phyloP scores from a whole-genome alignment of 2,797 vertebrate species.

The Tinamus major region DNA sequence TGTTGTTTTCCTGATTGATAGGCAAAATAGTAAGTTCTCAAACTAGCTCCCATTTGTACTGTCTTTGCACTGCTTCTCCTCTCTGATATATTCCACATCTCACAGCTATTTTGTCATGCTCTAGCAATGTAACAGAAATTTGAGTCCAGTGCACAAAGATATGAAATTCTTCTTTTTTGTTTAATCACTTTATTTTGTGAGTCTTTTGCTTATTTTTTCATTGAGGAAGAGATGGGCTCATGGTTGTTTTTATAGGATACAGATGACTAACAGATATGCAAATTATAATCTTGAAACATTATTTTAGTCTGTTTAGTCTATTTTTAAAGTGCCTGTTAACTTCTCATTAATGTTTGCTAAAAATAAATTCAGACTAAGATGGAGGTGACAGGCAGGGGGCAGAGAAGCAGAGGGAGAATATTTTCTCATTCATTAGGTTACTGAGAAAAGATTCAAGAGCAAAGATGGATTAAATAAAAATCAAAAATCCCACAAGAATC shows the following conservation, averaged over 20 bases:
- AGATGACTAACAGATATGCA: not conserved
- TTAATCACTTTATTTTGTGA: not conserved
- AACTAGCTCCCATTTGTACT: not conserved
- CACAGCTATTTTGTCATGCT: not conserved
- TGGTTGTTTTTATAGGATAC: not conserved
- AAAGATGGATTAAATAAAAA: not conserved
- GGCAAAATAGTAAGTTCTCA: not conserved
- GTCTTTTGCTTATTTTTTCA: not conserved
- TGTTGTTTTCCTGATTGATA: not conserved
- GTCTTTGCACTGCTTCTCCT: not conserved
- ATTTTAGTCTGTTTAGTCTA: not conserved
- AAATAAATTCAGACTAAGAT: not conserved
- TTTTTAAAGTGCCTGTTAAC: not conserved
- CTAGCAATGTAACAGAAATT: not conserved
- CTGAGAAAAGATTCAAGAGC: not conserved
- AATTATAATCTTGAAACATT: not conserved
- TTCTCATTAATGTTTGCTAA: not conserved
- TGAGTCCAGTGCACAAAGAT: not conserved
- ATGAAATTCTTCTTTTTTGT: not conserved
- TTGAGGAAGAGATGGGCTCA: not conserved
- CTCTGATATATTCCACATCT: not conserved
- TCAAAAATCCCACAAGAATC: not conserved
- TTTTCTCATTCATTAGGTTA: not conserved
- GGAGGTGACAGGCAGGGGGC: not conserved
- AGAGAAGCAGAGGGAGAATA: not conserved